These are phyloP conservation scores for Bathynomus jamesi DNA, from an alignment of 1,140 invertebrate genomes.

Conservation along the genomic window DNA sequence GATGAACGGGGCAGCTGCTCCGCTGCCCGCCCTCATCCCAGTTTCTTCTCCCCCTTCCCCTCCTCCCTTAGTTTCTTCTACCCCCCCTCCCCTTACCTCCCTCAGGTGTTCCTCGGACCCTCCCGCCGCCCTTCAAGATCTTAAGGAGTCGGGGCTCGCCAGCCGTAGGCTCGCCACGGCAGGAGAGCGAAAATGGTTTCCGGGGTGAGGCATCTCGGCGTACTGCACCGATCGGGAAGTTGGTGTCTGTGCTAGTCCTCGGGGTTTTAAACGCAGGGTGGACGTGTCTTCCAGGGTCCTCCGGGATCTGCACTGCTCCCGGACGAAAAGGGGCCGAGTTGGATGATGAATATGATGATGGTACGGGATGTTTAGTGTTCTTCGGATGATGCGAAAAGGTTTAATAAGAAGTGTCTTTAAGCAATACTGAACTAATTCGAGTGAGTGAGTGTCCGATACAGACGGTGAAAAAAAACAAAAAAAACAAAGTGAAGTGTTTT, in stretches of 20 bases:
- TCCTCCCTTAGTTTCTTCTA: conserved; percentile 16
- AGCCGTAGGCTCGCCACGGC: conserved; percentile 27
- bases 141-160: neutral
- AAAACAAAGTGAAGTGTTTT: no score
- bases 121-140: neutral
- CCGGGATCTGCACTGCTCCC: neutral
- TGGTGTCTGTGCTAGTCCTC: neutral
- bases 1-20: neutral
- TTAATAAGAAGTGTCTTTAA: neutral
- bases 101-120: neutral
- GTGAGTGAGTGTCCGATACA: no score
- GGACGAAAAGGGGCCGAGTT: neutral
- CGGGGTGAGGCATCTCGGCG: conserved; percentile 26
- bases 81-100: neutral
- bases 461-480: neutral
- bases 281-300: neutral
- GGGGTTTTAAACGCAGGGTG: neutral
- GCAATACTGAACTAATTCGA: no score
- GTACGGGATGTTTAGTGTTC: neutral
- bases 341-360: neutral
- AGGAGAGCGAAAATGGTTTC: conserved; percentile 36
- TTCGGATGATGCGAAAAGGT: neutral
- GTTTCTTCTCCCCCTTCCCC: conserved; percentile 19
- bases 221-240: no score
- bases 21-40: conserved; percentile 14